These are phyloP conservation scores for Paraescarpia echinospica DNA, from an alignment of 1,140 invertebrate genomes.

Conservation along the genomic window DNA sequence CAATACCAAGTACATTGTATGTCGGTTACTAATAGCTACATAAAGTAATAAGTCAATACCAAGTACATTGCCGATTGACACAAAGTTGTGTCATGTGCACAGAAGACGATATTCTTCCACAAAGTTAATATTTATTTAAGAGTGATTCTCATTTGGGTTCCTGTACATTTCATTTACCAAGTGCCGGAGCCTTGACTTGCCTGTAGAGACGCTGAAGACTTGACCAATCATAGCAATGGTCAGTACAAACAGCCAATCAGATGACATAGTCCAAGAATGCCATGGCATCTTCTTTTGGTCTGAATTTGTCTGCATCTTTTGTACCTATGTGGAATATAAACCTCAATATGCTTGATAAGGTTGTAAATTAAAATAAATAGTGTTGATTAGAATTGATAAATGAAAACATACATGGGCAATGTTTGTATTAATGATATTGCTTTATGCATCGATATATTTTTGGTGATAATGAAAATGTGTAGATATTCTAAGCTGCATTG, in stretches of 20 bases:
- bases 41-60: background rate
- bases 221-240: background rate
- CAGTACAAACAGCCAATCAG: background rate
- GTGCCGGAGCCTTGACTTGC: background rate
- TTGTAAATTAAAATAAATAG: background rate
- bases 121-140: background rate
- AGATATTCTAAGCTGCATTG: no score
- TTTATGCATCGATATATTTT: background rate
- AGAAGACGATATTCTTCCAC: background rate
- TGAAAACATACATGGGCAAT: background rate
- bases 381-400: background rate
- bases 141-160: background rate
- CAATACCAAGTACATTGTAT: background rate
- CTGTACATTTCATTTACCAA: background rate
- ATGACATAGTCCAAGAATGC: background rate
- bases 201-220: background rate
- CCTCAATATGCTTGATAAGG: background rate
- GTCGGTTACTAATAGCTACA: background rate
- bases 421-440: background rate
- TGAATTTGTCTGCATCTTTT: background rate
- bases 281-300: background rate
- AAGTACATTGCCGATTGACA: background rate
- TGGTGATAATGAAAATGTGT: no score
- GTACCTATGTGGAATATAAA: background rate
- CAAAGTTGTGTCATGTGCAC: background rate